Percentiles rank a stretch among this genome's conserved stretches.
phyloP scores from a whole-genome alignment of 2,113 vertebrate genomes.

The Myxocyprinus asiaticus region DNA sequence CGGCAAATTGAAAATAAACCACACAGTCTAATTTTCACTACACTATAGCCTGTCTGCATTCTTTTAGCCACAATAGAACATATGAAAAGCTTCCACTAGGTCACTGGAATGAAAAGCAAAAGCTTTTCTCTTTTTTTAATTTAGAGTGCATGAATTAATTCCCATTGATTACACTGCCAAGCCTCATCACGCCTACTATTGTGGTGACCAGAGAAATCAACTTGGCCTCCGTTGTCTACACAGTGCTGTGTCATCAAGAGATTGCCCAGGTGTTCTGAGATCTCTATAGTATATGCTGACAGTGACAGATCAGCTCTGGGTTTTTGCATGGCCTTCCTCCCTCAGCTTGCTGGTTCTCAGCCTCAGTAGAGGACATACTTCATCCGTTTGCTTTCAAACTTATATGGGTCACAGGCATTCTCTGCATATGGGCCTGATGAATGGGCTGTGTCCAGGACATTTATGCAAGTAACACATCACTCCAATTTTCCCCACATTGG shows the following conservation, averaged over 20 bases:
- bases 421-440: conserved; percentile 52
- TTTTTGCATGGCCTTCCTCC: conserved; percentile 42
- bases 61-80: background rate
- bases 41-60: background rate
- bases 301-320: conserved; percentile 58
- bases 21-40: conserved; percentile 2
- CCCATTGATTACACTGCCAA: background rate
- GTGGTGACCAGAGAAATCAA: conserved; percentile 28
- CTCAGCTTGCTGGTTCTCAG: conserved; percentile 33
- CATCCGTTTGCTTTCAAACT: conserved; percentile 46
- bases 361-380: conserved; percentile 53
- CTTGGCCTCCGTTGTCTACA: conserved; percentile 8
- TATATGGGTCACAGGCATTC: conserved; percentile 59
- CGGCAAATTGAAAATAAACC: conserved; percentile 18
- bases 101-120: background rate
- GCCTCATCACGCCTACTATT: background rate
- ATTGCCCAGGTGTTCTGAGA: conserved; percentile 38
- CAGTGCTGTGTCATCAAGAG: conserved; percentile 34
- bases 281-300: conserved; percentile 52
- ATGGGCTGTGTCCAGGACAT: conserved; percentile 42
- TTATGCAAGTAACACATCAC: conserved; percentile 54
- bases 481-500: conserved; percentile 47
- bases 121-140: background rate
- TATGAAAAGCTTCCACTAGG: background rate
- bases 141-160: background rate